phyloP scores from a whole-genome alignment of 2,113 vertebrate species.

The Octodon degus region DNA sequence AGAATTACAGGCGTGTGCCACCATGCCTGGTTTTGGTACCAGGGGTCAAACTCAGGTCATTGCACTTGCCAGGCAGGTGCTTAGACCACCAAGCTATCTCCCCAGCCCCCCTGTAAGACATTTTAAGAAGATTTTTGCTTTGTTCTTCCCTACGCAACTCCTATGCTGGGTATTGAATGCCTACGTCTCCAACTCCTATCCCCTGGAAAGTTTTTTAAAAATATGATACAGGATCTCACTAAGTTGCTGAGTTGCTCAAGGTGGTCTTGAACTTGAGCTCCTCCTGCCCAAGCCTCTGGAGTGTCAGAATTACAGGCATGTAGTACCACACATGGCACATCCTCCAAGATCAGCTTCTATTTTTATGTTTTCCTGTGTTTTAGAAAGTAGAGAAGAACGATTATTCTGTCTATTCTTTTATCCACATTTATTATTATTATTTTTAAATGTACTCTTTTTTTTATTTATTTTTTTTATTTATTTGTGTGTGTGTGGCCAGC shows the following conservation, averaged over 20 bases:
- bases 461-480: too few relatives aligned
- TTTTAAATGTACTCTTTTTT: too few relatives aligned
- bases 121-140: background rate
- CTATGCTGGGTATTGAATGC: background rate
- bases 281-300: background rate
- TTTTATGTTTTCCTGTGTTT: constrained; percentile 64
- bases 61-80: too few relatives aligned
- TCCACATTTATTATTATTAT: background rate
- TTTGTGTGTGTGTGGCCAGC: too few relatives aligned
- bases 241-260: background rate
- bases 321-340: background rate
- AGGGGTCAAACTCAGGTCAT: too few relatives aligned
- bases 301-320: background rate
- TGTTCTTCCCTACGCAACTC: background rate
- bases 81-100: too few relatives aligned
- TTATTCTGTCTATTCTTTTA: constrained; percentile 43
- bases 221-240: background rate
- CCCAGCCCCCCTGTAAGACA: background rate
- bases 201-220: background rate
- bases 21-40: too few relatives aligned
- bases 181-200: background rate
- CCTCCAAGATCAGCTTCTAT: background rate
- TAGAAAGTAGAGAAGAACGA: background rate
- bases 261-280: background rate
- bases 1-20: too few relatives aligned